Base-by-base conservation (phyloP, 2,113 vertebrate genomes). In the Barnardius zonarius region DNA sequence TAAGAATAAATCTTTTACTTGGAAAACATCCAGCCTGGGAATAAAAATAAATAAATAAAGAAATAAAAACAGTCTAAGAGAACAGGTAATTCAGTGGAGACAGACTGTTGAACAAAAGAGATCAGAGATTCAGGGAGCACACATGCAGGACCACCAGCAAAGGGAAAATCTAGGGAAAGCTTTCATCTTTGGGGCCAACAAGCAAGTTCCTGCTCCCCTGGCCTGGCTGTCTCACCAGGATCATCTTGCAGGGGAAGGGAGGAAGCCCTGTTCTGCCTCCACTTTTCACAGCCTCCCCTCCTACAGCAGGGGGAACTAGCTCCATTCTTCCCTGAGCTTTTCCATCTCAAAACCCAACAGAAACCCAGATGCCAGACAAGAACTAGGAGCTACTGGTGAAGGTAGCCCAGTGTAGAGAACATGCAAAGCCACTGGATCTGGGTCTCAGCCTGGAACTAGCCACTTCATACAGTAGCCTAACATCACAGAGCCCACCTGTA, bases 1-100 rank as follows among this genome's bases (percentile, higher is more conserved):
- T 74, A 54, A 77, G 80, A 94, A 90, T 93, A 94, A 88, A 77
- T 86, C 57, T 95, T 90, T 92, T 39, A 92, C 90, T 92, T 86
- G 85, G 88, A 93, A 96, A 88, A 85, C 48, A 94, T 90, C 57
- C 93, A 91, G 49, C 11, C 57, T 66, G 39, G 78, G 70, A 95
- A 87, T 59, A 17, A 64, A 77, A 57, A 67, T 13, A 55, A 59
- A 59, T 10, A 39, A 39, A 39, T 5, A 52, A 52, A 52, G 27
- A 30, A 54, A 30, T 17, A 59, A 25, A 43, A n/a, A 5, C 27
- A 74, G 28, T 25, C 35, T 73, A 74, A 54, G 77, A 72, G 72
- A 73, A 62, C 3, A 51, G 33, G 15, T 39, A 83, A 51, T 54
- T 74, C 61, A 63, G 30, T 9, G 13, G 54, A 68, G 64, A 86